Evolutionary conservation across 1,140 invertebrate species (phyloP), one percentile per base, ranked within the genome.

Genomic region (Rhopalosiphum maidis): DNA sequence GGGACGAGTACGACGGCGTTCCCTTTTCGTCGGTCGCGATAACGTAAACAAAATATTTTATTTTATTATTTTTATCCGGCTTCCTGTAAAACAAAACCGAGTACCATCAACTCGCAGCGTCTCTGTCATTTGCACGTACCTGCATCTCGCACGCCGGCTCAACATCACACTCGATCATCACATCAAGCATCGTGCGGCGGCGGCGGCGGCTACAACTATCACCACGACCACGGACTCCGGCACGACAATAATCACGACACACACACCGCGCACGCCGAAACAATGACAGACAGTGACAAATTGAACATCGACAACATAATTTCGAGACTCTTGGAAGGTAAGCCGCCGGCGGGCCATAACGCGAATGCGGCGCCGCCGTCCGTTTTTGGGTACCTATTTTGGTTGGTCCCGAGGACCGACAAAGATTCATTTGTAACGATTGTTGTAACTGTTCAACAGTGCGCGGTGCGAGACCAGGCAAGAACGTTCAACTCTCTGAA

Each of bases 401-500:
- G 5, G 30, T 87, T 15, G 5, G 23, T 87, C 6, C 46, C 46
- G 8, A 30, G 7, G n/a, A 35, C n/a, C 21, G 35, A 89, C 54
- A 2, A 22, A 1, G 43, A 89, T 37, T 54, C 37, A 88, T 54
- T 43, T 43, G 41, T 77, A 77, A 77, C 60, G 23, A 9, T 82
- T 46, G 23, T 89, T 88, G 35, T 90, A 77, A 77, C 60, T 77
- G 30, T 83, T 51, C 35, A 21, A 77, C 48, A 97, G 97, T 97
- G 43, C 95, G 97, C 93, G 97, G 97, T 93, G 96, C 96, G 92
- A 96, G 97, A 93, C 97, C 97, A 35, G 97, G 97, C 43, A 97
- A 97, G 95, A 97, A 96, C 95, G 97, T 97, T 90, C 97, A 97
- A 95, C 95, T 97, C 94, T 96, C 97, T 90, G 97, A 97, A 95